These are phyloP conservation scores for Microtus montanus DNA, from an alignment of 2,113 vertebrate species.

Conservation along the genomic window DNA sequence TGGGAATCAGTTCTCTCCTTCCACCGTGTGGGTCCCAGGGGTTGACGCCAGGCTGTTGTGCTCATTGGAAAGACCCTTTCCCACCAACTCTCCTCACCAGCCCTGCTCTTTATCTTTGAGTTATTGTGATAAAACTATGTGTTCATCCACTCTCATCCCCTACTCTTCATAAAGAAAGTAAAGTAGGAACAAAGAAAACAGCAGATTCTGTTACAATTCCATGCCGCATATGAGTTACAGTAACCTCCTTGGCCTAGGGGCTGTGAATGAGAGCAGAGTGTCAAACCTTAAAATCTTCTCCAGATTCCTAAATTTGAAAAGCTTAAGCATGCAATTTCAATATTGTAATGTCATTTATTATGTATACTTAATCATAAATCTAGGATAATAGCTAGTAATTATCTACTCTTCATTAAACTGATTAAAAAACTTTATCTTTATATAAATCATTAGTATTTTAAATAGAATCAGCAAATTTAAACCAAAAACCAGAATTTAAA, in stretches of 20 bases:
- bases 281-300: neutral
- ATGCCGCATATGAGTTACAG: neutral
- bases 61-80: neutral
- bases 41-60: too few relatives aligned
- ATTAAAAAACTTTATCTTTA: neutral
- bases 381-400: neutral
- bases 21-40: neutral
- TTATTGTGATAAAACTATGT: neutral
- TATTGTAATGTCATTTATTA: neutral
- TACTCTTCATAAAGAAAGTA: constrained; percentile 32
- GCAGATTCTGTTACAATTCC: neutral
- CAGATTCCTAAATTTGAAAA: neutral
- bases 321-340: neutral
- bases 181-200: constrained; percentile 1
- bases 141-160: neutral
- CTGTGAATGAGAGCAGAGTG: neutral
- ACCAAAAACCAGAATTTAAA: constrained; percentile 36
- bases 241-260: neutral
- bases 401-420: constrained; percentile 23
- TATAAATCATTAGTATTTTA: constrained; percentile 33
- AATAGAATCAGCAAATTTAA: constrained; percentile 30
- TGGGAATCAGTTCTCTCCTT: neutral
- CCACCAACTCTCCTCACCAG: neutral
- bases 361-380: constrained; percentile 5
- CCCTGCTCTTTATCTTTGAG: neutral